A percentile compares a stretch with the other conserved stretches of the same genome.
Evolutionary conservation across 2,888 invertebrate species (phyloP).

Genomic region (Mactromeris polynyma): DNA sequence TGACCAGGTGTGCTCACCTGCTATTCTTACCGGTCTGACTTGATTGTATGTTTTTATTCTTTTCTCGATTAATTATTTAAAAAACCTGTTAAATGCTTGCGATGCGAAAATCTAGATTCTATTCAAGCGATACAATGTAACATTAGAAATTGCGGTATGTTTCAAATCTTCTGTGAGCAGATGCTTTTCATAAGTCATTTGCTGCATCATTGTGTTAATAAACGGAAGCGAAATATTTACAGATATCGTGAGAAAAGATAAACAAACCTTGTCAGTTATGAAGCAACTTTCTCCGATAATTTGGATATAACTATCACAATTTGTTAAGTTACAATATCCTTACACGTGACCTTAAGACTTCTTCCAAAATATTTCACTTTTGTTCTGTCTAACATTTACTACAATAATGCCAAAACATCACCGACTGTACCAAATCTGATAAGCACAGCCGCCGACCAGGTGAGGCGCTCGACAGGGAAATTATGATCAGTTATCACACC

Average conservation of each 20-base stretch:
- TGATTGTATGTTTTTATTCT: too few relatives aligned
- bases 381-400: not conserved
- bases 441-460: not conserved
- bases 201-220: not conserved
- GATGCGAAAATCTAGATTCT: too few relatives aligned
- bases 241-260: not conserved
- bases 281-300: not conserved
- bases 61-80: too few relatives aligned
- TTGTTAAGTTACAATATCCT: not conserved
- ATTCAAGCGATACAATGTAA: too few relatives aligned
- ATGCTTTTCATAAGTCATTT: too few relatives aligned
- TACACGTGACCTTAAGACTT: not conserved
- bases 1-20: too few relatives aligned
- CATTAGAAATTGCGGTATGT: too few relatives aligned
- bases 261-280: not conserved
- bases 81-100: too few relatives aligned
- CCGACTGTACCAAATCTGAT: not conserved
- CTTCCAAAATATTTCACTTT: not conserved
- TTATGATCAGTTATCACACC: not conserved
- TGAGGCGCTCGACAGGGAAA: not conserved
- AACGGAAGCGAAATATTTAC: not conserved
- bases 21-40: too few relatives aligned
- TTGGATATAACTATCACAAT: not conserved
- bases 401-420: not conserved
- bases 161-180: too few relatives aligned